These are phyloP conservation scores for Halisarca cf. caerulea DNA, from an alignment of 37 sponge, comb jelly and placozoan species.

Conservation along the genomic window DNA sequence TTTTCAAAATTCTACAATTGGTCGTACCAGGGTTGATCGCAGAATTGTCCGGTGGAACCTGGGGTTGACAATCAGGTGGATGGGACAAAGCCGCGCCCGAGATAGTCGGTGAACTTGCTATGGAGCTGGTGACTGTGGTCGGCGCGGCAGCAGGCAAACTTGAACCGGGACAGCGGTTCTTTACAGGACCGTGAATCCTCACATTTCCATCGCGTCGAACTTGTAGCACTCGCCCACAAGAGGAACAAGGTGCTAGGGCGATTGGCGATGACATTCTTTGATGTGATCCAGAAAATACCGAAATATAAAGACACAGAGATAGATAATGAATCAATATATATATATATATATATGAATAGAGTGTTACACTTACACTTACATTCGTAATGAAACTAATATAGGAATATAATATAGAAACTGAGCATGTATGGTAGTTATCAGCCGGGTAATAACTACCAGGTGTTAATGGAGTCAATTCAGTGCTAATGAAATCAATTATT, in stretches of 20 bases:
- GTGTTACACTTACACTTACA: too few species aligned
- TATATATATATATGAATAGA: too few species aligned
- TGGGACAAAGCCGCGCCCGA: constrained; percentile 3
- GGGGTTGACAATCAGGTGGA: not conserved
- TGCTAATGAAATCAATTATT: too few species aligned
- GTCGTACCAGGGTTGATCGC: constrained; percentile 7
- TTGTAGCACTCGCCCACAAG: constrained; percentile 9
- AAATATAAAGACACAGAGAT: too few species aligned
- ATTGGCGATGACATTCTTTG: not conserved
- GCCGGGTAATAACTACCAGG: too few species aligned
- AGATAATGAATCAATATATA: too few species aligned
- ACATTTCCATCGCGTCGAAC: constrained; percentile 13
- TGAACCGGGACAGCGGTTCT: constrained; percentile 16
- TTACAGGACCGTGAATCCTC: constrained; percentile 17
- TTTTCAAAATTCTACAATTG: constrained; percentile 18
- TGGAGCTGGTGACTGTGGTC: not conserved
- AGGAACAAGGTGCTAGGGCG: constrained; percentile 14
- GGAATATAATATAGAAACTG: too few species aligned
- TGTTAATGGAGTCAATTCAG: too few species aligned
- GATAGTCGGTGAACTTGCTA: not conserved
- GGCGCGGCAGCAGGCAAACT: not conserved
- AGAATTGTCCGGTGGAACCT: constrained; percentile 10
- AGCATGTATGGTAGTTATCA: too few species aligned
- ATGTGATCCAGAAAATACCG: not conserved
- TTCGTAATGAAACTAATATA: too few species aligned